These are phyloP conservation scores for Rhinichthys klamathensis DNA, from an alignment of 2,113 vertebrate genomes.

Conservation along the genomic window DNA sequence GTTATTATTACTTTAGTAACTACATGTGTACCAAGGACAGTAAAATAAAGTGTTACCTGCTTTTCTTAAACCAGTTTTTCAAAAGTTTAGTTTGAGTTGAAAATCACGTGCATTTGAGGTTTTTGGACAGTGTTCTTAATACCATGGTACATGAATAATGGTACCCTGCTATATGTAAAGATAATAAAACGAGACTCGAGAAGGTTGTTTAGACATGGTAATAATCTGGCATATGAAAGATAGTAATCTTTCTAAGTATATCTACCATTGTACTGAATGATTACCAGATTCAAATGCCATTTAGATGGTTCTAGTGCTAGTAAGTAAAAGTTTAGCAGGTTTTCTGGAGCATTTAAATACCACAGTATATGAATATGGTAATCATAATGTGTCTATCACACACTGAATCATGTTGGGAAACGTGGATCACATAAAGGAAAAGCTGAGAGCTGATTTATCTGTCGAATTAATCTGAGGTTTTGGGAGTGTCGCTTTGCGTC, in stretches of 20 bases:
- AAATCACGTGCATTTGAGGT: not conserved
- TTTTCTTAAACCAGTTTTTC: conserved; percentile 76
- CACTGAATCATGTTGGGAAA: conserved; percentile 74
- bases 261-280: not conserved
- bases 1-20: too few relatives aligned
- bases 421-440: conserved; percentile 58
- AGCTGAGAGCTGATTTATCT: conserved; percentile 67
- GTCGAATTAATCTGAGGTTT: conserved; percentile 64
- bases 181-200: not conserved
- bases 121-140: not conserved
- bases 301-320: not conserved
- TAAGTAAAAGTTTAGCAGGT: not conserved
- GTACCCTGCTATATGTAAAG: not conserved
- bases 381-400: too few relatives aligned
- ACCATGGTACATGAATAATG: not conserved
- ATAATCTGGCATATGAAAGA: not conserved
- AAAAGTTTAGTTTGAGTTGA: not conserved
- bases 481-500: conserved; percentile 56
- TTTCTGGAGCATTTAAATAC: not conserved
- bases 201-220: not conserved
- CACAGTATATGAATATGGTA: not conserved
- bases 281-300: not conserved
- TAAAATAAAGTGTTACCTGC: too few relatives aligned
- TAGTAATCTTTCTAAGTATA: not conserved
- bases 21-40: too few relatives aligned